A percentile compares a stretch with the other conserved stretches of the same genome.
Conservation (phyloP, 2,797 vertebrate species). For the Lates japonicus region DNA sequence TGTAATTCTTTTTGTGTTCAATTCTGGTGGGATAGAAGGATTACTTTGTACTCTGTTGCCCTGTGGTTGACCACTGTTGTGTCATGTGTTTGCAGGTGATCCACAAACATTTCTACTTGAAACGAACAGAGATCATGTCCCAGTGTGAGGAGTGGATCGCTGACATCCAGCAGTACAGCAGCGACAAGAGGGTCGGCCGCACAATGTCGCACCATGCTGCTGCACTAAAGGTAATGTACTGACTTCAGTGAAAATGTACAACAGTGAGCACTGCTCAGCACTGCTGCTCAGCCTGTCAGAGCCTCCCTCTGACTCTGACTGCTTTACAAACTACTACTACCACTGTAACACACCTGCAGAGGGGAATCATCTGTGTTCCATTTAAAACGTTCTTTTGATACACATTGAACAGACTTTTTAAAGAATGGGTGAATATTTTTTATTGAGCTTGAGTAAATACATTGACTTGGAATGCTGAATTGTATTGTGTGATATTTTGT, state of each 20-base stretch:
- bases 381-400: too few relatives aligned
- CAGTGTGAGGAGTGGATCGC: constrained; percentile 99
- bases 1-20: too few relatives aligned
- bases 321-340: too few relatives aligned
- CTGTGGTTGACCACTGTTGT: background rate
- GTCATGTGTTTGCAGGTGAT: constrained; percentile 89
- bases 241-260: background rate
- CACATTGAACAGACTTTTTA: too few relatives aligned
- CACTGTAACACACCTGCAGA: too few relatives aligned
- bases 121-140: constrained; percentile 96
- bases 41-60: background rate
- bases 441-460: background rate
- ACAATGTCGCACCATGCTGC: constrained; percentile 99
- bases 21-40: background rate
- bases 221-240: constrained; percentile 87
- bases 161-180: constrained; percentile 99
- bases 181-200: constrained; percentile 97
- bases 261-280: too few relatives aligned
- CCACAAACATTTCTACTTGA: constrained; percentile 99
- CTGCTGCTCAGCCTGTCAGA: too few relatives aligned
- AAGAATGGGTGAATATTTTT: background rate
- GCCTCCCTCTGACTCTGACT: too few relatives aligned
- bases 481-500: too few relatives aligned
- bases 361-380: too few relatives aligned
- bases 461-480: too few relatives aligned